Evolutionary conservation across 2,113 vertebrate species (phyloP), one percentile per base, ranked within the genome.

Genomic region (Lophotis ruficrista): DNA sequence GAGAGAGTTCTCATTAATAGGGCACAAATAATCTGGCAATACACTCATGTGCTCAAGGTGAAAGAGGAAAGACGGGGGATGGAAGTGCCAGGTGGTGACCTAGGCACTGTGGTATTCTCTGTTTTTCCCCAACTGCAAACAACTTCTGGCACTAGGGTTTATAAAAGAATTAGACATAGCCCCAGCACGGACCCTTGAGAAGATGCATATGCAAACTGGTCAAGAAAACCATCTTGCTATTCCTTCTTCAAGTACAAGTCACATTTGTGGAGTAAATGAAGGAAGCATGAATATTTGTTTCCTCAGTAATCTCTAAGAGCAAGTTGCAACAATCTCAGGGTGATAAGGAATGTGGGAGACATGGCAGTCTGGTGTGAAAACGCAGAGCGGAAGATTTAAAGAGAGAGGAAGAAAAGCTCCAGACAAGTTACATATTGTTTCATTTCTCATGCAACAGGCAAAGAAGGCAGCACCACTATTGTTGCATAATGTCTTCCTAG

Each of bases 31-130:
- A 61, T 41, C 54, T 25, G 89, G 30, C 45, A 48, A 53, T 30
- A 69, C 11, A 28, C 7, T 79, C 3, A 0, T 0, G 0, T 43
- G n/a, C 24, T 76, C 1, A 9, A 80, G 35, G 31, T 72, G 20
- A 87, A 12, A 77, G 12, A 53, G 6, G 10, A 83, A 78, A 73
- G 20, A n/a, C 33, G 33, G 71, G 7, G 65, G 17, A 6, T 47
- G 27, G 45, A 80, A 93, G 35, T n/a, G 14, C 16, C 30, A 71
- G 15, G 25, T 35, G 31, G 41, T 82, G 19, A 48, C 16, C 30
- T 20, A 12, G 43, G 51, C 11, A 35, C 35, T 37, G 25, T 14
- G 25, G 18, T 61, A 6, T 6, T 65, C 43, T 68, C 35, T 57
- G 25, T 22, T 89, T 77, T 76, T 73, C 60, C n/a, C 24, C 45